Evolutionary conservation across 2,113 vertebrate genomes (phyloP).

Genomic region (Pseudorhombus dupliciocellatus): DNA sequence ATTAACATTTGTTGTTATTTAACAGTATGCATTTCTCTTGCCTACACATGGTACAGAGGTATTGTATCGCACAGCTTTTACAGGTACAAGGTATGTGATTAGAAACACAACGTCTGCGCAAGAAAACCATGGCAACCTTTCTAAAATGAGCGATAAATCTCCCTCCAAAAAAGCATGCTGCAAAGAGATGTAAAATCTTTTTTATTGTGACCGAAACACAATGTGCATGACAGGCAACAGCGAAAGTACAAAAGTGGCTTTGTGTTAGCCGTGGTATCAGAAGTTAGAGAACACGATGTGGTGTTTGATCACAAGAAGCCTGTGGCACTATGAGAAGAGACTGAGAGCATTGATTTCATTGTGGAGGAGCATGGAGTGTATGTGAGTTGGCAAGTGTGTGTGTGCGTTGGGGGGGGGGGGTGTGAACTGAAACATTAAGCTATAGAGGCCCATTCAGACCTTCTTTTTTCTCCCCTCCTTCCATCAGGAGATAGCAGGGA

Average conservation of each 20-base stretch:
- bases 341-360: constrained; percentile 75
- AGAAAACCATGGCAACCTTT: not conserved
- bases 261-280: constrained; percentile 56
- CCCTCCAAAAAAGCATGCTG: not conserved
- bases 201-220: constrained; percentile 41
- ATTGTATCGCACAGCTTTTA: too few relatives aligned
- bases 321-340: constrained; percentile 63
- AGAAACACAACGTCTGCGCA: too few relatives aligned
- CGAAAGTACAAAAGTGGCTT: constrained; percentile 51
- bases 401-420: too few relatives aligned
- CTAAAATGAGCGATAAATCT: too few relatives aligned
- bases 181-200: constrained; percentile 28
- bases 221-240: constrained; percentile 39
- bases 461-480: constrained; percentile 59
- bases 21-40: not conserved
- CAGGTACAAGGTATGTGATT: too few relatives aligned
- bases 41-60: not conserved
- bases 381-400: constrained; percentile 44
- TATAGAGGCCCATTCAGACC: constrained; percentile 69
- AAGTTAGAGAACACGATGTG: constrained; percentile 66
- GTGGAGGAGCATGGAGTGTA: constrained; percentile 59
- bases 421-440: constrained; percentile 64
- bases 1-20: not conserved
- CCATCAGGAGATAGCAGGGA: constrained; percentile 73
- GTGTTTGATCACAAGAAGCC: constrained; percentile 75